Evolutionary conservation across 2,888 invertebrate genomes (phyloP), one percentile per base, ranked within the genome.

Genomic region (Sthenelais limicola): DNA sequence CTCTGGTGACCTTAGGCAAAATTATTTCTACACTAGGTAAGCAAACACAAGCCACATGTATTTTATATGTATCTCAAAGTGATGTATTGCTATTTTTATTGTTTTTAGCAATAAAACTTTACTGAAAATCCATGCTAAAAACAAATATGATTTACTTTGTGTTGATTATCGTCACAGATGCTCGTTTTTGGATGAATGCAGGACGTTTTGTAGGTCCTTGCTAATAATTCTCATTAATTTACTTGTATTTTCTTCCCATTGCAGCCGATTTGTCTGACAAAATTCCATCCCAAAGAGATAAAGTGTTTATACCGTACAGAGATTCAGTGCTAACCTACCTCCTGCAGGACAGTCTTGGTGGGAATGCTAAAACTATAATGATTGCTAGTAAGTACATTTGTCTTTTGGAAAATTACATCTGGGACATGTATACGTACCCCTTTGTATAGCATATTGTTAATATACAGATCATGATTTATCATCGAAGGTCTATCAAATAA

Each of bases 291-390:
- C 24, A 52, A n/a, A 51, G 79, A 21, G 80, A 80, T 67, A 78
- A 77, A 5, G 74, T 83, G 0, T 94, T 93, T 86, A 92, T 94
- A 38, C 94, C 94, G 1, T 94, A 93, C 86, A 90, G 94, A 77
- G 93, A 94, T 86, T 94, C 94, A 0, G 92, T 93, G 26, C 90
- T 94, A 74, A 94, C 94, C 77, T 94, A 94, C 93, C 90, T 94
- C 12, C 89, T 94, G 33, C 93, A 93, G 85, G 94, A 94, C 85
- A 93, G 93, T 78, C 91, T 94, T 56, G 93, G 93, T 47, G 93
- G 94, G 78, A 93, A 93, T 82, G 92, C 93, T 51, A 91, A 91
- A 81, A 93, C 93, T 52, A 91, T 93, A 83, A 92, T 94, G 90
- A 92, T 94, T 80, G 93, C 94, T 77, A 94, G 94, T 94, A 89